phyloP scores from a whole-genome alignment of 2,113 vertebrate genomes.

The Albula goreensis region DNA sequence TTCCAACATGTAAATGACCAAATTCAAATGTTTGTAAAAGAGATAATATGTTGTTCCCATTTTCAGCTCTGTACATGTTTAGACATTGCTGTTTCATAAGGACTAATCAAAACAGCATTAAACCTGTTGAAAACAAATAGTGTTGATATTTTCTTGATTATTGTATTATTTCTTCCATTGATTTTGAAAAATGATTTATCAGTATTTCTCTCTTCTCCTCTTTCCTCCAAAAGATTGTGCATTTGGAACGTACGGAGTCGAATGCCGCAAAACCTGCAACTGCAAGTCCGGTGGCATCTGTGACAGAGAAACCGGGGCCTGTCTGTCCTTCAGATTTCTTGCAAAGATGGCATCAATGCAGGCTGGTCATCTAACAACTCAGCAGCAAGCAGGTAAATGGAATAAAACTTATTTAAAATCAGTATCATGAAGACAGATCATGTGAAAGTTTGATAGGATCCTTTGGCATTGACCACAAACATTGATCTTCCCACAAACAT shows the following conservation, averaged over 20 bases:
- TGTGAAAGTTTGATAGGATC: background rate
- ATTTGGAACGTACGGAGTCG: constrained; percentile 88
- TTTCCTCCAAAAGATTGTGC: constrained; percentile 78
- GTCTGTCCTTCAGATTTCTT: constrained; percentile 86
- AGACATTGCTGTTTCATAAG: background rate
- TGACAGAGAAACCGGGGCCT: constrained; percentile 88
- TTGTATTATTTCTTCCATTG: background rate
- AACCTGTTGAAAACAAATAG: background rate
- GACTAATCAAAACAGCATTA: background rate
- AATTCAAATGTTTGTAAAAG: background rate
- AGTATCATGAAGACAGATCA: background rate
- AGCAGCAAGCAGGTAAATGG: constrained; percentile 71
- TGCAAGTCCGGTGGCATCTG: constrained; percentile 87
- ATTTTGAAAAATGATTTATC: background rate
- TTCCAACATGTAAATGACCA: background rate
- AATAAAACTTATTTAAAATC: background rate
- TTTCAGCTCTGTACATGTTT: background rate
- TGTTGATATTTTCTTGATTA: background rate
- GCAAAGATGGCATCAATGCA: constrained; percentile 70
- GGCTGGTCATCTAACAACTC: constrained; percentile 66
- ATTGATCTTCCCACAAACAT: background rate
- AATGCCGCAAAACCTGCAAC: constrained; percentile 85
- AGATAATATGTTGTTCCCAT: background rate
- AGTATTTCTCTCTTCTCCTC: background rate
- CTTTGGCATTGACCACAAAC: background rate